Evolutionary conservation across 2,888 invertebrate species (phyloP).

Genomic region (Epirrita christyi): DNA sequence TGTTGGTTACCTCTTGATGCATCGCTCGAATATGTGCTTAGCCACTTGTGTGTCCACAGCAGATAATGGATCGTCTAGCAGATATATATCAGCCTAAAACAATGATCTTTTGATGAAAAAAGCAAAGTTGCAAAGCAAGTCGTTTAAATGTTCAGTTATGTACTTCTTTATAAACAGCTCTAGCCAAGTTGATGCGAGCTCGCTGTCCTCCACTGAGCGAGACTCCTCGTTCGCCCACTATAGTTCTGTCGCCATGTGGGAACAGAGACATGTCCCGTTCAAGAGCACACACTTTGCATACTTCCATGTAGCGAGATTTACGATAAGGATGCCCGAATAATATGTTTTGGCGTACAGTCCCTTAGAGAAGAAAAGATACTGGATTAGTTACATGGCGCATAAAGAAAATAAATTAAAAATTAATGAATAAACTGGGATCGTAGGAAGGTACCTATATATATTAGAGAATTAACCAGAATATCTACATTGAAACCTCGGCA

Average conservation of each 20-base stretch:
- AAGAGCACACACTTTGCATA: slow-evolving; percentile 89
- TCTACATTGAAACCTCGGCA: too few relatives aligned
- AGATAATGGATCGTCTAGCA: slow-evolving; percentile 90
- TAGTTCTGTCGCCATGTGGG: slow-evolving; percentile 92
- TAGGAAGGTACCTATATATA: neutral
- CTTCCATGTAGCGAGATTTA: slow-evolving; percentile 85
- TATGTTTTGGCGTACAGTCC: slow-evolving; percentile 95
- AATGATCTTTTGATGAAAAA: neutral
- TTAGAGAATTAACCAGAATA: too few relatives aligned
- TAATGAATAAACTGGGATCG: too few relatives aligned
- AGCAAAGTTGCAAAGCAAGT: neutral
- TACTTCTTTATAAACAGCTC: slow-evolving; percentile 87
- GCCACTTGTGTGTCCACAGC: slow-evolving; percentile 90
- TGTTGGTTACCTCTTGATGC: slow-evolving; percentile 77
- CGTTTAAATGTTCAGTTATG: neutral
- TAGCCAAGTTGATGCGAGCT: slow-evolving; percentile 86
- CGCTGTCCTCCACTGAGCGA: slow-evolving; percentile 93
- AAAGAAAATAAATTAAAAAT: too few relatives aligned
- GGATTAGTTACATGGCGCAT: neutral
- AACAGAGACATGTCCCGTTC: slow-evolving; percentile 90
- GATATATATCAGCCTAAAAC: slow-evolving; percentile 88
- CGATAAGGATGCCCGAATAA: slow-evolving; percentile 92
- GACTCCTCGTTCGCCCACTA: slow-evolving; percentile 94
- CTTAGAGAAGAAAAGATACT: slow-evolving; percentile 44
- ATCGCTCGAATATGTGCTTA: slow-evolving; percentile 88